Evolutionary conservation across 2,113 vertebrate genomes (phyloP), one percentile per base, ranked within the genome.

Genomic region (Sinocyclocheilus anshuiensis): DNA sequence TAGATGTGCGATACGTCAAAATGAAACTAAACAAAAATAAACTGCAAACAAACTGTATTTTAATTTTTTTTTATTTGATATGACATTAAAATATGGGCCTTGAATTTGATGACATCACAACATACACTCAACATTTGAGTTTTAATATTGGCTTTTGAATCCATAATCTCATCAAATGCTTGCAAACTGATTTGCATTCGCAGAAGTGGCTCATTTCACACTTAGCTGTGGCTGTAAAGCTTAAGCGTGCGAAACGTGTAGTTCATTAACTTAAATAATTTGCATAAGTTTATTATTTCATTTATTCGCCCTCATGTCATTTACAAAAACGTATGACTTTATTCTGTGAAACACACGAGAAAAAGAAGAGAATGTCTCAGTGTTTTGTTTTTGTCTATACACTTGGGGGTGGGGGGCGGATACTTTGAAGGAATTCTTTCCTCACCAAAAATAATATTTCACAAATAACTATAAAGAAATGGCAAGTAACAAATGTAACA

Each of bases 161-260:
- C 45, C 63, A 61, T 87, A 84, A 88, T 87, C 71, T 89, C 50
- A 81, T 84, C 86, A 88, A 80, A 79, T 53, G 81, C 67, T 83
- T 87, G 10, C 88, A 89, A 87, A 84, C 91, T 87, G 89, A 89
- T 90, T 84, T 77, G n/a, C 42, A 50, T 33, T 71, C 86, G 69
- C 88, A 85, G 69, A 7, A 65, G 55, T 45, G 89, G 89, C 90
- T 91, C 86, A 89, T 91, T 92, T 88, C 90, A 74, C 42, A 85
- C 84, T 65, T 86, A 53, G 71, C 71, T 72, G 0, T 42, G 4
- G 26, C 72, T 22, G 16, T 63, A 77, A 45, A 61, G 55, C 50
- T 42, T 85, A 77, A 69, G 87, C 78, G 85, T 24, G 16, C 22
- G 11, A 42, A 53, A 57, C 36, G 22, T 24, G n/a, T 20, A 20